Evolutionary conservation across 2,113 vertebrate genomes (phyloP), one percentile per base, ranked within the genome.

Genomic region (Ceuthmochares aereus): DNA sequence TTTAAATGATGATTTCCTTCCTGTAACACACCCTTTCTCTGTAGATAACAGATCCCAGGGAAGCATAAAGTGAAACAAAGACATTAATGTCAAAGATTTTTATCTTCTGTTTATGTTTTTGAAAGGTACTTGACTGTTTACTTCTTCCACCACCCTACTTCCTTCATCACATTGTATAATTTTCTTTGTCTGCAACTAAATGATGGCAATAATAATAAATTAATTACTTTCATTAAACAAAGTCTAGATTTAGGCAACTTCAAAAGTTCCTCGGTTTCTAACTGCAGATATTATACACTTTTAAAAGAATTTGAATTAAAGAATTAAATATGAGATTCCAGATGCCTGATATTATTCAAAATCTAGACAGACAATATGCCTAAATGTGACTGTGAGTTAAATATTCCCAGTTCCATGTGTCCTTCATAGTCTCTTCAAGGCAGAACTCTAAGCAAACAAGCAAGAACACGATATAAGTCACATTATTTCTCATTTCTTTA

Each of bases 1-100:
- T 89, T 93, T 84, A 75, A 85, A 69, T 62, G 7, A 84, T 73
- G 2, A n/a, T 89, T 94, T 94, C 32, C 87, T 84, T 84, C 84
- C 77, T 47, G 22, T 69, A 66, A 79, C 30, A 27, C n/a, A 42
- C n/a, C 25, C 84, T 79, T 93, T 82, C 81, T 82, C 69, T 62
- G 58, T 30, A 73, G 74, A 85, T 85, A 78, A 60, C 56, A 82
- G 32, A 78, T 84, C 73, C 34, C 54, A 34, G 30, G n/a, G 80
- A 91, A 89, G 70, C 27, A 85, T 74, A 64, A 68, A 30, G 45
- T 84, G 58, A 91, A 87, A 72, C 19, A 87, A 56, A 88, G 26
- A 37, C 6, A 26, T 52, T 84, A 37, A 52, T 75, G 18, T 37
- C 14, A 75, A 68, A 56, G 19, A 40, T 82, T 84, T 93, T 59